These are phyloP conservation scores for Capitulum mitella DNA, from an alignment of 2,888 invertebrate genomes.

Conservation along the genomic window DNA sequence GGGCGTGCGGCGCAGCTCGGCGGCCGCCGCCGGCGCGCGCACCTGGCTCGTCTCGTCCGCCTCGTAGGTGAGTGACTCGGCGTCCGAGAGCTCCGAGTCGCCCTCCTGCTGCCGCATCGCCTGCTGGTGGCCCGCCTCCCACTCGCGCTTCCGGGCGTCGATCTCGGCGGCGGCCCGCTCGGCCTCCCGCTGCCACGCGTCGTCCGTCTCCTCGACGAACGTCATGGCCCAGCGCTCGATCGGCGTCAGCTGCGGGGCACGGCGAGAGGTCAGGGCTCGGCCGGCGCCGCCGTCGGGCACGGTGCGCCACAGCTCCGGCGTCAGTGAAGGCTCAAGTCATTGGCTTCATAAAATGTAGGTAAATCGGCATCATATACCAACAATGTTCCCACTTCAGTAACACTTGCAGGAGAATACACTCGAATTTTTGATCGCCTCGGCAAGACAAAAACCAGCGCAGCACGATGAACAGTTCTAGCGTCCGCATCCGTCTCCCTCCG, in stretches of 20 bases:
- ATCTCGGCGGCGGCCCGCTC: constrained; percentile 77
- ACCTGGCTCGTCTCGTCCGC: constrained; percentile 23
- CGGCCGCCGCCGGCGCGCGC: not conserved
- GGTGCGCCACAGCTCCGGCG: too few species aligned
- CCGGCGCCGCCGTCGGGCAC: too few species aligned
- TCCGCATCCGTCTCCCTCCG: too few species aligned
- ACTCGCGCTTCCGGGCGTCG: constrained; percentile 73
- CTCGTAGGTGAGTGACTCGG: constrained; percentile 1
- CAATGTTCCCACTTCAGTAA: too few species aligned
- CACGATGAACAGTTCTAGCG: too few species aligned
- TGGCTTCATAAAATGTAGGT: too few species aligned
- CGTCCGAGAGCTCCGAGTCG: not conserved
- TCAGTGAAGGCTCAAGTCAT: constrained; percentile 34
- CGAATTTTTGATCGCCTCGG: too few species aligned
- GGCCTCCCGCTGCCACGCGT: constrained; percentile 70
- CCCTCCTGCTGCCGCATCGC: constrained; percentile 49
- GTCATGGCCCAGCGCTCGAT: constrained; percentile 93
- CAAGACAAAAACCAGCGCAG: too few species aligned
- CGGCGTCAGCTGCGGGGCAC: constrained; percentile 65
- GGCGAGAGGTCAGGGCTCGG: constrained; percentile 36
- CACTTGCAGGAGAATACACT: too few species aligned
- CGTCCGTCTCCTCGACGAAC: constrained; percentile 79
- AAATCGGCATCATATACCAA: too few species aligned
- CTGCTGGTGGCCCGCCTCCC: constrained; percentile 67
- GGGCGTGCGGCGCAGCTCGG: constrained; percentile 27